These are phyloP conservation scores for Cheilosia scutellata DNA, from an alignment of 2,888 invertebrate species.

Conservation along the genomic window DNA sequence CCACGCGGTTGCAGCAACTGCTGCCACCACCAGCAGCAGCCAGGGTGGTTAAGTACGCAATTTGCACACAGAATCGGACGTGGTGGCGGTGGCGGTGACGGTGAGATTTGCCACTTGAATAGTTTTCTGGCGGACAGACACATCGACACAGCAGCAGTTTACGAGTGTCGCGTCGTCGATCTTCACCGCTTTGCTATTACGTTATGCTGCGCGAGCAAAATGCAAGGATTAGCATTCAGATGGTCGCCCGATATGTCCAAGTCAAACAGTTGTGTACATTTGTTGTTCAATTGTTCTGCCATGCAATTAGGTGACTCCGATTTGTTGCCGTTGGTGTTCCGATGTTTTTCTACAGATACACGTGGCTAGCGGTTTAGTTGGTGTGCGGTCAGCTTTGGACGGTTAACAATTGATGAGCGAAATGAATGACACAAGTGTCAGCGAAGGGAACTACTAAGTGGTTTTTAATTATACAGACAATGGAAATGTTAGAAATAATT, in stretches of 20 bases:
- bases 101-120: conserved; percentile 67
- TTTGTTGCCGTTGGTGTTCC: conserved; percentile 58
- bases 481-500: too few relatives aligned
- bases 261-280: conserved; percentile 72
- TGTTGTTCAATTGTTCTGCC: conserved; percentile 75
- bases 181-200: conserved; percentile 25
- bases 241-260: conserved; percentile 70
- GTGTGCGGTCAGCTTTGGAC: too few relatives aligned
- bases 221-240: conserved; percentile 74
- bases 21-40: not conserved
- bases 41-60: conserved; percentile 74
- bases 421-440: too few relatives aligned
- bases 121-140: conserved; percentile 68
- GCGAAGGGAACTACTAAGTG: too few relatives aligned
- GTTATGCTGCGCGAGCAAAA: conserved; percentile 24
- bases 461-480: too few relatives aligned
- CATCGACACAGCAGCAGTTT: conserved; percentile 74
- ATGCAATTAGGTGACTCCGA: conserved; percentile 75
- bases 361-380: too few relatives aligned
- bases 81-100: conserved; percentile 52
- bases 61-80: conserved; percentile 74
- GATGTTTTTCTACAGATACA: conserved; percentile 13
- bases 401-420: too few relatives aligned
- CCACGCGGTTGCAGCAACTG: conserved; percentile 14
- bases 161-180: conserved; percentile 74